Evolutionary conservation across 2,797 vertebrate genomes (phyloP).

Genomic region (Tadarida brasiliensis): DNA sequence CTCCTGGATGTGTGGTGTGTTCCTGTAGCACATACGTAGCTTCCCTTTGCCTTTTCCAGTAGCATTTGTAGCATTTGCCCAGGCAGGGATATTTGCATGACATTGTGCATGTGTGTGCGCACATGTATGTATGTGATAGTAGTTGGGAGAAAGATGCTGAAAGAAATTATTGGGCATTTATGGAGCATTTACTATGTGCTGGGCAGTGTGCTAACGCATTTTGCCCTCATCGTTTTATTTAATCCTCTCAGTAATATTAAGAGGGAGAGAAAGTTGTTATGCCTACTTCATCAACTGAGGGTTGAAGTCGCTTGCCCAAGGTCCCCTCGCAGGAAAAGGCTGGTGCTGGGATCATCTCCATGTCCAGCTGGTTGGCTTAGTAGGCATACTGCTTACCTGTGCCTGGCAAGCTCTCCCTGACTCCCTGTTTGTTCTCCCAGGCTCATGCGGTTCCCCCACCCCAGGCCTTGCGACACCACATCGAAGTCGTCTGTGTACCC

Average conservation of each 20-base stretch:
- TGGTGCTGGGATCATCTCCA: neutral
- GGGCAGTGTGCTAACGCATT: neutral
- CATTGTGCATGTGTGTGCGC: neutral
- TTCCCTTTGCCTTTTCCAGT: neutral
- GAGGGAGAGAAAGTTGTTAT: neutral
- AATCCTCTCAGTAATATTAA: neutral
- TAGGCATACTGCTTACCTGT: neutral
- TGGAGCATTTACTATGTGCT: neutral
- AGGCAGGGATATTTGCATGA: neutral
- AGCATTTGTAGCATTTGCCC: neutral
- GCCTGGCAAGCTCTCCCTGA: neutral
- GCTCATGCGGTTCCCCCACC: rapidly evolving
- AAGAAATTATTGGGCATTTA: neutral
- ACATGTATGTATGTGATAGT: neutral
- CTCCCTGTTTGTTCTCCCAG: neutral
- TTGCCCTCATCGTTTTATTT: neutral
- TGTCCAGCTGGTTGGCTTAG: neutral
- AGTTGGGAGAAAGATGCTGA: neutral
- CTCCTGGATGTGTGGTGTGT: neutral
- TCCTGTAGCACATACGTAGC: neutral
- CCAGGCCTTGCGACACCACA: neutral
- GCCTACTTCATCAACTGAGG: neutral
- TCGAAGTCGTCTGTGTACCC: neutral
- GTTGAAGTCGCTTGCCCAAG: neutral
- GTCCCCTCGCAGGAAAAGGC: neutral